Base-by-base conservation (phyloP, 2,888 invertebrate species). In the Zhuqinia jingwanae region DNA sequence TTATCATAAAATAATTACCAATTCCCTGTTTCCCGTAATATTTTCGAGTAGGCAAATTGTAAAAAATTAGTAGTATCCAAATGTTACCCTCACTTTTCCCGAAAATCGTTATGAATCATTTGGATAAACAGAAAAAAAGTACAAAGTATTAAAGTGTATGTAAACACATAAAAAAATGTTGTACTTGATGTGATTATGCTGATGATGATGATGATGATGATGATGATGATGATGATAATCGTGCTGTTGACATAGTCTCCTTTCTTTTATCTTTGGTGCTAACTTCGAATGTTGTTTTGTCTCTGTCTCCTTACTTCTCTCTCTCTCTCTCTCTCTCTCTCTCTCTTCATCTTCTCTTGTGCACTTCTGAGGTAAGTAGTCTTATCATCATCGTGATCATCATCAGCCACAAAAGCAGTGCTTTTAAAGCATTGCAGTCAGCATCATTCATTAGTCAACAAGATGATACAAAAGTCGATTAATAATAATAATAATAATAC, bases 381-480 rank as follows among this genome's bases (percentile, higher is more conserved):
- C 58, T 70, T 81, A 81, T 56, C 30, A 79, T 50, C 78, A 60
- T 77, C 60, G 45, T 42, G 60, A 47, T 17, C 36, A 70, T 5
- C 68, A 27, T 8, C 68, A 53, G 0, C 63, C 20, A 45, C n/a
- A 70, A 15, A 20, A 70, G 13, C 50, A 47, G 45, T 15, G 20
- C 20, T 6, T 20, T 1, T 17, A 17, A 42, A 42, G 58, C 58
- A 56, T 6, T 6, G 36, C 36, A 36, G 3, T 36, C 36, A 36
- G 25, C 63, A 45, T 63, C 78, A 60, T 56, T 68, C 82, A 73
- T 75, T 60, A 82, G 75, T 76, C 65, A 77, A 56, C 68, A 56
- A 84, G 83, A 84, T 84, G 63, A 84, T 77, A 76, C 47, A 76
- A 77, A 77, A 65, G 83, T 84, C 83, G 77, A 84, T 77, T 84